Evolutionary conservation across 2,888 invertebrate species (phyloP).

Genomic region (Anthophora plumipes): DNA sequence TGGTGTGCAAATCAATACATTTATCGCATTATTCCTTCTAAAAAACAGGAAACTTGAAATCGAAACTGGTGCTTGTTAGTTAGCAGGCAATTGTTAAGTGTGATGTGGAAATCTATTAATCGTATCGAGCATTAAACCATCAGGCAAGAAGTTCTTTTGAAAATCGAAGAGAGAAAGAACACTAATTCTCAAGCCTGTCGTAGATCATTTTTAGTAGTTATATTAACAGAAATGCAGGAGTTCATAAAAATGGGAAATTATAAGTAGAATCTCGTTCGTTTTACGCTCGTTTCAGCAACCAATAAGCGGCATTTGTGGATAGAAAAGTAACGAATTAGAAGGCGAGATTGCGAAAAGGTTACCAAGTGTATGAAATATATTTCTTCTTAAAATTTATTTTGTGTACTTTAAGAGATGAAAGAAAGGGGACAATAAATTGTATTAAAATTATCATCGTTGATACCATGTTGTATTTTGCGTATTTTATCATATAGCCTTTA

Average conservation of each 20-base stretch:
- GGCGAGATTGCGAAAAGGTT: neutral
- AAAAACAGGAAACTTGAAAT: too few relatives aligned
- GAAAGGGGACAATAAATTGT: neutral
- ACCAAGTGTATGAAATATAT: neutral
- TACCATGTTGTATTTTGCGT: too few relatives aligned
- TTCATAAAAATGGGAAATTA: neutral
- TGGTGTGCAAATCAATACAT: too few relatives aligned
- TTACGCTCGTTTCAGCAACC: neutral
- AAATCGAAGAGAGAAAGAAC: too few relatives aligned
- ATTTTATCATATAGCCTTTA: neutral
- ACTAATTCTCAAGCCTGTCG: too few relatives aligned
- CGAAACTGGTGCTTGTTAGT: too few relatives aligned
- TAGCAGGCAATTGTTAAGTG: too few relatives aligned
- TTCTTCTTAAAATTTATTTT: neutral
- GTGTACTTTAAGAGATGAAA: neutral
- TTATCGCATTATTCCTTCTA: too few relatives aligned
- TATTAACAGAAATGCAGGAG: neutral
- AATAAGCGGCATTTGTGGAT: constrained; percentile 32
- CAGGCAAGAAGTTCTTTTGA: too few relatives aligned
- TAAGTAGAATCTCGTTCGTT: constrained; percentile 4
- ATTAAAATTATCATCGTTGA: neutral
- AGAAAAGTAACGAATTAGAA: constrained; percentile 2
- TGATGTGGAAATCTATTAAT: too few relatives aligned
- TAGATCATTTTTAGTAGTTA: neutral
- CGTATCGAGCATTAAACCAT: too few relatives aligned